Evolutionary conservation across 1,140 invertebrate species (phyloP), one percentile per base, ranked within the genome.

Genomic region (Leptopilina clavipes): DNA sequence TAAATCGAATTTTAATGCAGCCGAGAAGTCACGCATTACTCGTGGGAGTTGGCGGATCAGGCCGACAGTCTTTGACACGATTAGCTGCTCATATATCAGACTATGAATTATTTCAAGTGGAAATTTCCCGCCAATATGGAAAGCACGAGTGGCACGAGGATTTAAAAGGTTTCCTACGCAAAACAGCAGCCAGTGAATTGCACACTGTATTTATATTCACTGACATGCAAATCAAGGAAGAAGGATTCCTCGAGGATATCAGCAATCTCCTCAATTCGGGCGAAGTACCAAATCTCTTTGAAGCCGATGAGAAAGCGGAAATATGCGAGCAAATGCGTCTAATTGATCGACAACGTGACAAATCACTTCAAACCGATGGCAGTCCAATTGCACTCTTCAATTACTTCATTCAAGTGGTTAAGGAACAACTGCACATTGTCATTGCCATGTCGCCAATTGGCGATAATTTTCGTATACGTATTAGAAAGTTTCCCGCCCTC

Each of bases 371-470:
- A 91, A 98, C 97, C 0, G 97, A 98, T 89, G 97, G 97, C 0
- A 97, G 95, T 83, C 94, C 95, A 0, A 93, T 95, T 0, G 95
- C 97, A 0, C 89, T 99, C 11, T 98, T 97, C 87, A 97, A 97
- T 88, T 94, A 98, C 86, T 99, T 99, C 88, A 93, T 98, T 17
- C 92, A 95, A 85, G 93, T 96, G 31, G 95, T 98, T 1, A 93
- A 95, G 81, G 97, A 98, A 79, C 97, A 98, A 86, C 90, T 99
- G 12, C 98, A 99, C 86, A 93, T 98, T 70, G 95, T 98, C 1
- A 86, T 99, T 12, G 94, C 96, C 1, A 98, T 99, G 96, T 98
- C 96, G 59, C 97, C 97, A 0, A 97, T 97, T 82, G 97, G 97
- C 2, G 94, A 95, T 43, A 92, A 91, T 10, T 95, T 99, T 85